These are phyloP conservation scores for Bufo gargarizans DNA, from an alignment of 2,113 vertebrate genomes.

Conservation along the genomic window DNA sequence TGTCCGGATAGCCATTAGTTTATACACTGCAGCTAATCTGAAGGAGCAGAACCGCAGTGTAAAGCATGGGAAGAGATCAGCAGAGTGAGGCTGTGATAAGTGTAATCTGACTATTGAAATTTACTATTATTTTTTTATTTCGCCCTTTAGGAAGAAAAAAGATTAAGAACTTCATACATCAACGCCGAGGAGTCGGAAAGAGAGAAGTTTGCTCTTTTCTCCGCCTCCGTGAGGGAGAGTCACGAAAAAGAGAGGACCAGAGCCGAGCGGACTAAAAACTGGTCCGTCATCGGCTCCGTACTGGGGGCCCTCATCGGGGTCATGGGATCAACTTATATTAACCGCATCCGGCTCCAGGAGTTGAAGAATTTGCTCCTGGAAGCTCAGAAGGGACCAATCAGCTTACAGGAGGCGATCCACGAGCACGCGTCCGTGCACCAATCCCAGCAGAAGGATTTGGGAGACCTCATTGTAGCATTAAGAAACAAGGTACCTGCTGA, in stretches of 20 bases:
- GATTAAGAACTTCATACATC: constrained; percentile 77
- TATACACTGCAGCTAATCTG: too few relatives aligned
- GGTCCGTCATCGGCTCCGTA: constrained; percentile 93
- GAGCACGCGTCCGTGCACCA: constrained; percentile 85
- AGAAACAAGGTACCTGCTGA: constrained; percentile 69
- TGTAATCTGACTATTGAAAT: too few relatives aligned
- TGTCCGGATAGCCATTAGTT: too few relatives aligned
- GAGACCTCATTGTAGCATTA: constrained; percentile 76
- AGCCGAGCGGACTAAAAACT: constrained; percentile 96
- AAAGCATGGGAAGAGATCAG: background rate
- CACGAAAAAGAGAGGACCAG: constrained; percentile 93
- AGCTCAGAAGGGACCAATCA: constrained; percentile 91
- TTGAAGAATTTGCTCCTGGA: constrained; percentile 88
- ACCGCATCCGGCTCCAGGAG: constrained; percentile 92
- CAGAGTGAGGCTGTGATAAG: too few relatives aligned
- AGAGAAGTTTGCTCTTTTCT: constrained; percentile 91
- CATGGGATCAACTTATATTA: constrained; percentile 93
- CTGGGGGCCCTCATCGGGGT: constrained; percentile 93
- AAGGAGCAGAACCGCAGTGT: background rate
- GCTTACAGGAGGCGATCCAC: constrained; percentile 88
- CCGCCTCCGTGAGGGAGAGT: constrained; percentile 88
- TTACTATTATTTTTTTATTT: background rate
- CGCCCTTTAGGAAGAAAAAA: constrained; percentile 86
- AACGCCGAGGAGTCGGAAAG: constrained; percentile 83
- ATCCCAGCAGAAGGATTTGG: constrained; percentile 85